phyloP scores from a whole-genome alignment of 2,888 invertebrate species.

The Hybos culiciformis region DNA sequence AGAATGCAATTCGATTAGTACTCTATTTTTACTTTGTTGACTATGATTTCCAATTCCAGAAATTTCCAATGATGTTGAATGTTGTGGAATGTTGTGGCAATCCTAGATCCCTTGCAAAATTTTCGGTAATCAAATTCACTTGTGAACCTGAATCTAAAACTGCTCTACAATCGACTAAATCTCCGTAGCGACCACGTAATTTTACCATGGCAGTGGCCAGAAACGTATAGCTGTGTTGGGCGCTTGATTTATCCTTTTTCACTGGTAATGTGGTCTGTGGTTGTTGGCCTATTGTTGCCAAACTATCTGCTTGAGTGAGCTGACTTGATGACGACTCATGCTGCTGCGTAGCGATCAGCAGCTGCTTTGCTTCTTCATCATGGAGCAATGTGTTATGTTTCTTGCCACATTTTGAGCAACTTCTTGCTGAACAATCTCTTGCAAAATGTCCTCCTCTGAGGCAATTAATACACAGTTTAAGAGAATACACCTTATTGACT shows the following conservation, averaged over 20 bases:
- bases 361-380: no score
- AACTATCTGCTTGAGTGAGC: no score
- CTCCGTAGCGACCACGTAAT: neutral
- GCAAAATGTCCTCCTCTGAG: neutral
- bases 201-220: neutral
- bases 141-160: neutral
- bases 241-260: no score
- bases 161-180: neutral
- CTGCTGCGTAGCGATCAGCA: no score
- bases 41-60: neutral
- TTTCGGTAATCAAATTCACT: neutral
- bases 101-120: no score
- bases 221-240: neutral
- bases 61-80: neutral
- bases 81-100: no score
- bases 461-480: constrained; percentile 1
- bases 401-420: no score
- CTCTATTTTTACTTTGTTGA: neutral
- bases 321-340: no score
- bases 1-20: no score
- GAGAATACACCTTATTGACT: neutral
- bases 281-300: no score
- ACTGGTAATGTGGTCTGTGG: no score
- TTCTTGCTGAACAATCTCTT: no score
- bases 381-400: neutral